Evolutionary conservation across 2,113 vertebrate species (phyloP).

Genomic region (Cacatua alba): DNA sequence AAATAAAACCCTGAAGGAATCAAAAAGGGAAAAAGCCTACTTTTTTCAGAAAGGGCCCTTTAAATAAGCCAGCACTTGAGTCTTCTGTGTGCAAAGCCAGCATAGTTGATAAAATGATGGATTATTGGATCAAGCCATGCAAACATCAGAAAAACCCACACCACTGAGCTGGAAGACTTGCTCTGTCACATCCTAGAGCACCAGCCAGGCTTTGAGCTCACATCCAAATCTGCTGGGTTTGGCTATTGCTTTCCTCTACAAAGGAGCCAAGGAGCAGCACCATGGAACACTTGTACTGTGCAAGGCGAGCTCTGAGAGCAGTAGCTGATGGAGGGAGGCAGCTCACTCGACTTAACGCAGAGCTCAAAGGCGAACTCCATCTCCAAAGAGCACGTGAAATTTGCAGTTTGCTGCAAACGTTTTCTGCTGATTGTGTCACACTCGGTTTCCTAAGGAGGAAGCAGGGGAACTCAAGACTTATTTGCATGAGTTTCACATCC

Average conservation of each 20-base stretch:
- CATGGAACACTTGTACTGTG: not conserved
- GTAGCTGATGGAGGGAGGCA: not conserved
- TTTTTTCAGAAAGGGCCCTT: not conserved
- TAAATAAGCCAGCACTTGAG: not conserved
- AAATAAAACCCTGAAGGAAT: not conserved
- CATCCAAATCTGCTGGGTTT: not conserved
- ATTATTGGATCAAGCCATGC: not conserved
- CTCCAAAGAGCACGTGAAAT: slow-evolving; percentile 21
- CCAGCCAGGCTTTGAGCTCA: not conserved
- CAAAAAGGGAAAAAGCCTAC: not conserved
- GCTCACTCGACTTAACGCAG: not conserved
- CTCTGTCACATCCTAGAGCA: not conserved
- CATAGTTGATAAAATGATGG: not conserved
- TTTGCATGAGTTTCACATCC: slow-evolving; percentile 64
- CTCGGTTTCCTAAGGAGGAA: slow-evolving; percentile 55
- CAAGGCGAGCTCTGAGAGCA: not conserved
- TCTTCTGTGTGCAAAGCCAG: not conserved
- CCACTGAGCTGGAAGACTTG: not conserved
- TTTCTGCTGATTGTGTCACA: slow-evolving; percentile 62
- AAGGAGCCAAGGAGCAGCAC: not conserved
- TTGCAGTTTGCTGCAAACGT: not conserved
- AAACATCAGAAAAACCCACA: not conserved
- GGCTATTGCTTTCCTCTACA: not conserved
- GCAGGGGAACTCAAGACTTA: slow-evolving; percentile 27
- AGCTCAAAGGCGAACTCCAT: not conserved